Base-by-base conservation (phyloP, 1,140 invertebrate genomes). In the Oedothorax gibbosus region DNA sequence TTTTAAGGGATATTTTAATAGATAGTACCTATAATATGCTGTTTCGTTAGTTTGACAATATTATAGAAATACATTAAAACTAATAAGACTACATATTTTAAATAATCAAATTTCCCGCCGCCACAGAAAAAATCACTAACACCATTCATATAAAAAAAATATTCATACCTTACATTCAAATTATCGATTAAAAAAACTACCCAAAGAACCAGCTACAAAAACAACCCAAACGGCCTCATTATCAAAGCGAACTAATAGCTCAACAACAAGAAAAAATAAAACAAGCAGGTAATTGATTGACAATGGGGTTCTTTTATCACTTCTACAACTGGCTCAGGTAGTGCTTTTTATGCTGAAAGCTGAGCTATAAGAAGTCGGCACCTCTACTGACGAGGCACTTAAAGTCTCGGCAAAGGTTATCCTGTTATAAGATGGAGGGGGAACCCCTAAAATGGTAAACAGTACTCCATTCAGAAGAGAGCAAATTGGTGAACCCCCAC, bases 331-430 rank as follows among this genome's bases (percentile, higher is more conserved):
- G 35, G 50, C 50, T 18, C 49, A 71, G 69, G 69, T 71, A 71
- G 54, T 53, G 69, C 69, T 54, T 71, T 71, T 60, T 71, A n/a
- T n/a, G 50, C 54, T 54, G n/a, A 71, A 49, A 51, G 54, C 54
- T 71, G 69, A 71, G 50, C 50, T 53, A 53, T 71, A 35, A 10
- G 69, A 15, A 71, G 69, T 71, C 69, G 69, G 69, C 69, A 71
- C 50, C 69, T 71, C 54, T 71, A 51, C 35, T 71, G 49, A 71
- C 68, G 68, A 14, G n/a, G 69, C 69, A 71, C 69, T 71, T 71
- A 71, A 20, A 53, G 20, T 18, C 50, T 71, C 15, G 21, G 50
- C 15, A 51, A 71, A 71, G 69, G 69, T 53, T 71, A 71, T 71
- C 50, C 69, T 15, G 50, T 20, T 35, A 49, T 51, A 18, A 10